Percentiles rank a stretch among this genome's conserved stretches.
Conservation (phyloP, 1,140 invertebrate genomes). For the Drosophila gunungcola region DNA sequence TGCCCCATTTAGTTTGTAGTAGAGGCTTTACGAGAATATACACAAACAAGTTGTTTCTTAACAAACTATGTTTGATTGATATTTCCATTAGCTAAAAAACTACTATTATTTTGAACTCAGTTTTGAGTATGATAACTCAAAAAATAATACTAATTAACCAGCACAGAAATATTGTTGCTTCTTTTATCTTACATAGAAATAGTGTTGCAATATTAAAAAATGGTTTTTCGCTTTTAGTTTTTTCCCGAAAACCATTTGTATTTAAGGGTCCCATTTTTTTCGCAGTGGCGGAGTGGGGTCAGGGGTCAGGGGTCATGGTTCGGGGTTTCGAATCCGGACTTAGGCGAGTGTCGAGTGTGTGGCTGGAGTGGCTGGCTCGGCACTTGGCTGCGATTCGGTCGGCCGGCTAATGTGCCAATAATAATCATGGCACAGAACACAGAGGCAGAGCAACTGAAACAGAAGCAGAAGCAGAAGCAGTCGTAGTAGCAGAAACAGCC, state of each 20-base stretch:
- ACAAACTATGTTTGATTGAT: no score
- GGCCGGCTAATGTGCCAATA: constrained; percentile 78
- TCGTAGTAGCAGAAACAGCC: constrained; percentile 1
- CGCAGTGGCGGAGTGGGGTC: background rate
- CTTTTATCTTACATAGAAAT: no score
- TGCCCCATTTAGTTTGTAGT: no score
- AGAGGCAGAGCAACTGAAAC: constrained; percentile 5
- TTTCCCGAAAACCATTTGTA: background rate
- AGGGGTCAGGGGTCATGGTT: constrained; percentile 26
- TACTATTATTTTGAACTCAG: no score
- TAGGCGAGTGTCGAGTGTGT: constrained; percentile 74
- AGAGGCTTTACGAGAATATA: no score
- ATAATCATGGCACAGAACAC: constrained; percentile 68
- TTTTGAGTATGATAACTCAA: no score
- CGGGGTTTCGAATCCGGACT: constrained; percentile 27
- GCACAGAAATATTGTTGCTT: no score
- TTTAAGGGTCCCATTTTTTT: background rate
- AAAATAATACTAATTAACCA: no score
- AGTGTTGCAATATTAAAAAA: no score
- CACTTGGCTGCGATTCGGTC: constrained; percentile 66
- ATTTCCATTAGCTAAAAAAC: no score
- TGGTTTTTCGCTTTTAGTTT: background rate
- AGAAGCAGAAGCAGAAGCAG: constrained; percentile 8
- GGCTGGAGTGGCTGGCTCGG: constrained; percentile 69
- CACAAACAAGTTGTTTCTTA: no score